phyloP scores from a whole-genome alignment of 23 tunicate genomes.

The Pegea sp. region DNA sequence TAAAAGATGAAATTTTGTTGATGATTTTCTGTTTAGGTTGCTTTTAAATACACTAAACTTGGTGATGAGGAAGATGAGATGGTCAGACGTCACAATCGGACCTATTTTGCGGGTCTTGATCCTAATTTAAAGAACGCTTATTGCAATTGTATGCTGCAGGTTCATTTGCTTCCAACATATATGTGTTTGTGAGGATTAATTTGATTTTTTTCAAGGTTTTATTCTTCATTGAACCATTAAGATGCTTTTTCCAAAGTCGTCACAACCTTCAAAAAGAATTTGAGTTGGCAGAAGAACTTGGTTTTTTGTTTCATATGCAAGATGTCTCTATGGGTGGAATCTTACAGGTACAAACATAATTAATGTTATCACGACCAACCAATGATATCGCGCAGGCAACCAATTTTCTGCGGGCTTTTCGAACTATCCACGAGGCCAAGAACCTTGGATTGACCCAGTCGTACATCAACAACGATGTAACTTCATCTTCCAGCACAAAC shows the following conservation, averaged over 20 bases:
- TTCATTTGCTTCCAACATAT: not conserved
- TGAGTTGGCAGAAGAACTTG: slow-evolving; percentile 92
- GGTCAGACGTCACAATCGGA: slow-evolving; percentile 78
- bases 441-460: slow-evolving; percentile 79
- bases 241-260: slow-evolving; percentile 57
- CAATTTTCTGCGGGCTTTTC: slow-evolving; percentile 89
- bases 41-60: slow-evolving; percentile 61
- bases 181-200: not conserved
- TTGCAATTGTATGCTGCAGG: slow-evolving; percentile 98
- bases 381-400: slow-evolving; percentile 37
- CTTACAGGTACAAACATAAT: slow-evolving; percentile 7
- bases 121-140: slow-evolving; percentile 91
- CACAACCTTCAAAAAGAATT: slow-evolving; percentile 74
- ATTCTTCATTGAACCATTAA: slow-evolving; percentile 60
- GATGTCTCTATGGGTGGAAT: slow-evolving; percentile 48
- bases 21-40: slow-evolving; percentile 10
- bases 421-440: slow-evolving; percentile 90
- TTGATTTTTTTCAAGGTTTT: slow-evolving; percentile 19
- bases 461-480: slow-evolving; percentile 54
- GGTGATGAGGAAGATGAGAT: slow-evolving; percentile 63
- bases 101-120: slow-evolving; percentile 87
- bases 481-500: slow-evolving; percentile 37
- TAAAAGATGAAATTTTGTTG: too few relatives aligned
- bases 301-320: slow-evolving; percentile 81
- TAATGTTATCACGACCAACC: not conserved